Conservation (phyloP, 92 coral and sea anemone genomes). For the Porites cylindrica region DNA sequence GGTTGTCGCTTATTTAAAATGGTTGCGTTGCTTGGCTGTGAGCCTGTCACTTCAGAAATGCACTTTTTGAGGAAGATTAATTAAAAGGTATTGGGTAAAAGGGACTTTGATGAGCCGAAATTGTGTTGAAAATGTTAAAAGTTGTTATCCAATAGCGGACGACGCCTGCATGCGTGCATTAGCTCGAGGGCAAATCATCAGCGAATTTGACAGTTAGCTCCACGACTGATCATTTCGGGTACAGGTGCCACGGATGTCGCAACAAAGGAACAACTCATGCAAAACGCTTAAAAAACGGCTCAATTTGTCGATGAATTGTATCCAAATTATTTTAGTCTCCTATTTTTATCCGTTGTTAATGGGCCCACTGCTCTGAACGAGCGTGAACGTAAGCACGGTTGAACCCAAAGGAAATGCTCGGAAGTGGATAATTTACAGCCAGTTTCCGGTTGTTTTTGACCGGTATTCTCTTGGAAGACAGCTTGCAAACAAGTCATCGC, state of each 20-base stretch:
- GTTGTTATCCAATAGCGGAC: conserved; percentile 24
- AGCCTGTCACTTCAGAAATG: conserved; percentile 22
- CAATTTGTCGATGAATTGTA: conserved; percentile 33
- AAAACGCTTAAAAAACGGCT: conserved; percentile 23
- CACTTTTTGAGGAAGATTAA: conserved; percentile 14
- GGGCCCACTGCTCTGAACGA: neutral
- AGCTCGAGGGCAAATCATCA: conserved; percentile 56
- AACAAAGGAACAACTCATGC: conserved; percentile 52
- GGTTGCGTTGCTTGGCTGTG: conserved; percentile 6
- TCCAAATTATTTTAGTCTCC: conserved; percentile 18
- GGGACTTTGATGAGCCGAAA: conserved; percentile 28
- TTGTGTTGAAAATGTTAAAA: conserved; percentile 6
- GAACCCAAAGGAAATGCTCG: conserved; percentile 40
- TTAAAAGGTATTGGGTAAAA: conserved; percentile 8
- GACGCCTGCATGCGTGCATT: neutral
- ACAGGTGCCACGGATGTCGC: conserved; percentile 41
- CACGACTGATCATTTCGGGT: conserved; percentile 32
- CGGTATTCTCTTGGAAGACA: conserved; percentile 1
- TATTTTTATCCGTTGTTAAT: conserved; percentile 35
- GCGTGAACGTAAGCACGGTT: conserved; percentile 11
- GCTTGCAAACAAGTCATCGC: neutral
- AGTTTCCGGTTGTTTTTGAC: conserved; percentile 51
- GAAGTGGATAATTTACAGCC: conserved; percentile 48
- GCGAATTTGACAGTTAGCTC: conserved; percentile 32
- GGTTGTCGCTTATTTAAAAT: neutral